These are phyloP conservation scores for Nephila pilipes DNA, from an alignment of 1,140 invertebrate species.

Conservation along the genomic window DNA sequence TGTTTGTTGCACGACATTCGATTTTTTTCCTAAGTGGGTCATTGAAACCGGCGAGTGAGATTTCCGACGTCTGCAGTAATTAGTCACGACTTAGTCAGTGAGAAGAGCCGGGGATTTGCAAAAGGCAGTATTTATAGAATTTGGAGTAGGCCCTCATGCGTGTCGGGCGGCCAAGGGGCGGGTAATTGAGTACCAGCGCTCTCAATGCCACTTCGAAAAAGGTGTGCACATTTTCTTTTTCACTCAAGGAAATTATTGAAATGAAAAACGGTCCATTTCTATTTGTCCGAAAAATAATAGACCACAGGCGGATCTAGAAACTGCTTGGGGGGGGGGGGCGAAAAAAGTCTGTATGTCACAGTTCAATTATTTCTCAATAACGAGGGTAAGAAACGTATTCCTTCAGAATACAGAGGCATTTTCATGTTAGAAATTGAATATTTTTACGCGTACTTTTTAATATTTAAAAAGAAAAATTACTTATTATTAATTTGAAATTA, in stretches of 20 bases:
- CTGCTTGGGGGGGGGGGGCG: no score
- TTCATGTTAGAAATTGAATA: no score
- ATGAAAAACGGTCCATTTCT: not conserved
- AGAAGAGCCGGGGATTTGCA: conserved; percentile 20
- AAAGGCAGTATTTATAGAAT: conserved; percentile 55
- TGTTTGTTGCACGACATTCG: not conserved
- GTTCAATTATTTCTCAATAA: no score
- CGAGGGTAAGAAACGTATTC: no score
- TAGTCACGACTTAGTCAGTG: conserved; percentile 52
- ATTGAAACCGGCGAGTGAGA: conserved; percentile 36
- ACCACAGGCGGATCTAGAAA: not conserved
- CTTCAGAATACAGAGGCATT: no score
- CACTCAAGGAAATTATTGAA: conserved; percentile 8
- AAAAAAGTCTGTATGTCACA: no score
- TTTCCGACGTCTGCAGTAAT: conserved; percentile 42
- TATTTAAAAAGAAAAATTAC: no score
- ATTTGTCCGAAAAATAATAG: not conserved
- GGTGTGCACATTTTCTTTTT: no score
- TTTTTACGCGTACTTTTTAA: no score
- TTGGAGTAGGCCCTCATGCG: conserved; percentile 34
- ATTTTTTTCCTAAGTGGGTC: conserved; percentile 45
- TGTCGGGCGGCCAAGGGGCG: conserved; percentile 26
- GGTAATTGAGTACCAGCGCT: conserved; percentile 1
- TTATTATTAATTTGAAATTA: no score
- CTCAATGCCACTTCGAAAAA: conserved; percentile 20